Evolutionary conservation across 1,140 invertebrate species (phyloP).

Genomic region (Drosophila ogumai): DNA sequence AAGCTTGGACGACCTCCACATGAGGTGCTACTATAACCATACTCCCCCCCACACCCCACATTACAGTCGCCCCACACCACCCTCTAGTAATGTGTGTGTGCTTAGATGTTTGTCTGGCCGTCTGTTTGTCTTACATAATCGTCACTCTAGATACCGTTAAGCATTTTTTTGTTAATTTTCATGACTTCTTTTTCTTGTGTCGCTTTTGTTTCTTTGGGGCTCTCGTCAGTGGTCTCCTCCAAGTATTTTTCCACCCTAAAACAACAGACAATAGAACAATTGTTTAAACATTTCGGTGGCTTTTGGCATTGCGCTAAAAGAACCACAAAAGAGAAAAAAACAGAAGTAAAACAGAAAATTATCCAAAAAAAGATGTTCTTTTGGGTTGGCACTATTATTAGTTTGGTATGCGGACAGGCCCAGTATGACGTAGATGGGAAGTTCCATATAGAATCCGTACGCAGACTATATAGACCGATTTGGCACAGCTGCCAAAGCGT

Average conservation of each 20-base stretch:
- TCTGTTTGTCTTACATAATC: constrained; percentile 82
- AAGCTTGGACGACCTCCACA: constrained; percentile 58
- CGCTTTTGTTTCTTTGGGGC: constrained; percentile 11
- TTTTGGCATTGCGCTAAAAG: constrained; percentile 74
- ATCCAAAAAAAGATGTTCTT: constrained; percentile 35
- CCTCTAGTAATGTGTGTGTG: constrained; percentile 43
- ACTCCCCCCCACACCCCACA: background rate
- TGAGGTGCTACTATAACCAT: constrained; percentile 46
- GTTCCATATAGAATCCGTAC: constrained; percentile 27
- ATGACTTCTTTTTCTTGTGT: constrained; percentile 35
- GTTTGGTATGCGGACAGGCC: constrained; percentile 20
- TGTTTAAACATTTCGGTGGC: constrained; percentile 74
- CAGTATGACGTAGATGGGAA: constrained; percentile 66
- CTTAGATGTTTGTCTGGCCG: constrained; percentile 72
- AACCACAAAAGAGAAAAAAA: constrained; percentile 17
- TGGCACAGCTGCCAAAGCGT: constrained; percentile 58
- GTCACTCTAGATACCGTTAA: constrained; percentile 79
- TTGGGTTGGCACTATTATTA: constrained; percentile 41
- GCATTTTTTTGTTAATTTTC: constrained; percentile 32
- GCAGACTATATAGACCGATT: constrained; percentile 21
- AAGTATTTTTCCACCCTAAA: constrained; percentile 70
- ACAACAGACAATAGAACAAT: constrained; percentile 79
- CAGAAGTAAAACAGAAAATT: constrained; percentile 18
- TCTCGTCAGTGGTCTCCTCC: constrained; percentile 27
- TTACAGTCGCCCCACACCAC: background rate